Evolutionary conservation across 2,797 vertebrate species (phyloP).

Genomic region (Triplophysa bombifrons): DNA sequence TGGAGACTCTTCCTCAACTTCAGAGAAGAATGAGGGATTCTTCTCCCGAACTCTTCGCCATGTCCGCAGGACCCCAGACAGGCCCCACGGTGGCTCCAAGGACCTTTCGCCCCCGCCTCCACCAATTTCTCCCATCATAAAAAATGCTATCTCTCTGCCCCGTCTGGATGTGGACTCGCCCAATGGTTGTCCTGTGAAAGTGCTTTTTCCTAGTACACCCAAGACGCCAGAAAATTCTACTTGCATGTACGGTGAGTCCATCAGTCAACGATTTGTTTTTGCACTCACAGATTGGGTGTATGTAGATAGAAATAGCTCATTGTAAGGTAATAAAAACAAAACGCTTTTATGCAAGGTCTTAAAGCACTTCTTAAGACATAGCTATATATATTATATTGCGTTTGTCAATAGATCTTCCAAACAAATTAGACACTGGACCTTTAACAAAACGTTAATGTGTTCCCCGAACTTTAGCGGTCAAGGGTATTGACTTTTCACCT

Average conservation of each 20-base stretch:
- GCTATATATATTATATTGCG: too few relatives aligned
- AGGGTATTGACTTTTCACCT: too few relatives aligned
- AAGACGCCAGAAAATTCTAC: conserved; percentile 75
- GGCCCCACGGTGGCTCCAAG: conserved; percentile 65
- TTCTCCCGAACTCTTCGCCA: conserved; percentile 88
- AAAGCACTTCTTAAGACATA: too few relatives aligned
- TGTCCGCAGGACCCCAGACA: conserved; percentile 79
- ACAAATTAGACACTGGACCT: too few relatives aligned
- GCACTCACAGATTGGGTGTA: too few relatives aligned
- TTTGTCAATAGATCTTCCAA: too few relatives aligned
- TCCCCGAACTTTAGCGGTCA: too few relatives aligned
- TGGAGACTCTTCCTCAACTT: conserved; percentile 61
- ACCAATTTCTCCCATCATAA: conserved; percentile 90
- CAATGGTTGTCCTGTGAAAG: conserved; percentile 75
- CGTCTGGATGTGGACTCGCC: conserved; percentile 82
- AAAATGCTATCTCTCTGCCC: conserved; percentile 92
- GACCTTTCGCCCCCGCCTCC: conserved; percentile 81
- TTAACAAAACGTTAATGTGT: too few relatives aligned
- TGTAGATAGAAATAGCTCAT: too few relatives aligned
- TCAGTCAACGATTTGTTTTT: not conserved
- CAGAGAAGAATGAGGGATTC: conserved; percentile 79
- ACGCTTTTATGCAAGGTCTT: too few relatives aligned
- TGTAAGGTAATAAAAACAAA: too few relatives aligned
- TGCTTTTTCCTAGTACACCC: conserved; percentile 80
- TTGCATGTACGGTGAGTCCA: conserved; percentile 83